Conservation (phyloP, 2,113 vertebrate species). For the Entosphenus tridentatus region DNA sequence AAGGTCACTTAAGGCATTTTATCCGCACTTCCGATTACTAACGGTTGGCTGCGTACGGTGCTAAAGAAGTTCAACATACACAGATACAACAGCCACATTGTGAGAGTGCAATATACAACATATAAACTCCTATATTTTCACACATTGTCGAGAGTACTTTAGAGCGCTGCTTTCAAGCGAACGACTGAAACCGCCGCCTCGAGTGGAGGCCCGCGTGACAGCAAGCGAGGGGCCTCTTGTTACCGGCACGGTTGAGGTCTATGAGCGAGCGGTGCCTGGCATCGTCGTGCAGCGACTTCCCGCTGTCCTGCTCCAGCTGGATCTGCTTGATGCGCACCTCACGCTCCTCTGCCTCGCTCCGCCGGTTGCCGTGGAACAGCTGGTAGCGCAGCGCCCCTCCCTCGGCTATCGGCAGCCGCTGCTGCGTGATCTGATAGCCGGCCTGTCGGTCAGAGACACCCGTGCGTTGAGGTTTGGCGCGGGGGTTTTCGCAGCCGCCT, state of each 20-base stretch:
- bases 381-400: slow-evolving; percentile 43
- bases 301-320: slow-evolving; percentile 93
- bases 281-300: slow-evolving; percentile 79
- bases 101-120: too few relatives aligned
- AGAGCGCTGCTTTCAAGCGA: too few relatives aligned
- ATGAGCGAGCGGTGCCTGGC: slow-evolving; percentile 46
- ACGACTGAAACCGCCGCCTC: too few relatives aligned
- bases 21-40: too few relatives aligned
- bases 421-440: slow-evolving; percentile 95
- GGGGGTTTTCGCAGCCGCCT: too few relatives aligned
- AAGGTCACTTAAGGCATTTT: background rate
- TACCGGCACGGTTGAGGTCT: slow-evolving; percentile 86
- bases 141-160: too few relatives aligned
- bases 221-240: background rate
- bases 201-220: too few relatives aligned
- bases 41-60: too few relatives aligned
- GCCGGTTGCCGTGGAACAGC: slow-evolving; percentile 24
- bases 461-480: too few relatives aligned
- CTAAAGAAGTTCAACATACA: too few relatives aligned
- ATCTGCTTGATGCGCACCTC: slow-evolving; percentile 59
- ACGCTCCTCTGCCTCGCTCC: slow-evolving; percentile 31
- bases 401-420: slow-evolving; percentile 57
- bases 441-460: slow-evolving; percentile 25
- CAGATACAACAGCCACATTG: too few relatives aligned
- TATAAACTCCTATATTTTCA: too few relatives aligned